Evolutionary conservation across 2,888 invertebrate genomes (phyloP).

Genomic region (Allygus modestus): DNA sequence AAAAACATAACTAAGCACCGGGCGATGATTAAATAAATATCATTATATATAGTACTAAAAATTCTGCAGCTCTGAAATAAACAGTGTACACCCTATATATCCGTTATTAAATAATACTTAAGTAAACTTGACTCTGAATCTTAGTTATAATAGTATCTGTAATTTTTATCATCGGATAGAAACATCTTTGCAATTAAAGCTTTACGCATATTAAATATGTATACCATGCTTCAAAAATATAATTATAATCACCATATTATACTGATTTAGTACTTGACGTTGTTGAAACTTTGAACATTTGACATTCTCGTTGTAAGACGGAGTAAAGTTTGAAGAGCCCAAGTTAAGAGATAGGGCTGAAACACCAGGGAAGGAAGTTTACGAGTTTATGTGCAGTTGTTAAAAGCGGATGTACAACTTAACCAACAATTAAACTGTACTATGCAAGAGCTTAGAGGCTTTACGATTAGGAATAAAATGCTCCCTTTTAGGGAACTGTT

Average conservation of each 20-base stretch:
- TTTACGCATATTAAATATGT: no score
- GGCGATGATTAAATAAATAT: no score
- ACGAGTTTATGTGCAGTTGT: conserved; percentile 36
- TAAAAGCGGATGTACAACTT: conserved; percentile 31
- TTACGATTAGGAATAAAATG: not conserved
- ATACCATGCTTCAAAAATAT: not conserved
- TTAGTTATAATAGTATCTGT: no score
- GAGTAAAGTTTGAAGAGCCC: conserved; percentile 39
- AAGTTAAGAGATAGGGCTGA: conserved; percentile 41
- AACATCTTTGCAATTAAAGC: no score
- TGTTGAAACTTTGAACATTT: conserved; percentile 31
- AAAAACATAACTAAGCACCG: no score
- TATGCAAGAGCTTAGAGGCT: not conserved
- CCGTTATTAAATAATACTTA: no score
- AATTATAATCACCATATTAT: not conserved
- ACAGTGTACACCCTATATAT: no score
- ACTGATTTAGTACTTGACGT: not conserved
- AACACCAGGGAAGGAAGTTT: conserved; percentile 38
- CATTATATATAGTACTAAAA: no score
- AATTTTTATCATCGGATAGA: no score
- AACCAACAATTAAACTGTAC: not conserved
- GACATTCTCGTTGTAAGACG: conserved; percentile 41
- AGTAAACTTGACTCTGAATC: no score
- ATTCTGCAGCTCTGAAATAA: no score
- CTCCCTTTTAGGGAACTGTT: no score